Conservation (phyloP, 2,113 vertebrate species). For the Hyla sarda region DNA sequence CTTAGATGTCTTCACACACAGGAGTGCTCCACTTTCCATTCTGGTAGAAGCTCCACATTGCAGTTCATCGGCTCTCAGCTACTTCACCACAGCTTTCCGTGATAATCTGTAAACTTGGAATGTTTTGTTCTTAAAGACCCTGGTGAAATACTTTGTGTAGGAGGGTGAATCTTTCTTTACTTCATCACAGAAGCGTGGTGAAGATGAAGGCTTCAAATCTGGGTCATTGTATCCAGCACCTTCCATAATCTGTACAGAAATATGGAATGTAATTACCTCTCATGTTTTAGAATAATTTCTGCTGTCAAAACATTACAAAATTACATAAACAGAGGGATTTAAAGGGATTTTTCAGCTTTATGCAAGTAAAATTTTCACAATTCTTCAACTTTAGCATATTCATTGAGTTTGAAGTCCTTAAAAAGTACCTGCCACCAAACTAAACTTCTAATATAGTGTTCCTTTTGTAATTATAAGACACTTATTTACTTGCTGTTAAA, state of each 20-base stretch:
- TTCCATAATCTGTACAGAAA: conserved; percentile 87
- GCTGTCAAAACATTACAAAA: too few relatives aligned
- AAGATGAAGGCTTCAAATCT: conserved; percentile 77
- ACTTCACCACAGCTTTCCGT: conserved; percentile 66
- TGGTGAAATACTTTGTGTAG: conserved; percentile 80
- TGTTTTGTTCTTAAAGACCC: conserved; percentile 93
- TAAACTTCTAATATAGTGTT: too few relatives aligned
- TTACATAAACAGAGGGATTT: too few relatives aligned
- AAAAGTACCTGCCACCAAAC: too few relatives aligned
- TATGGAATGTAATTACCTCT: conserved; percentile 22
- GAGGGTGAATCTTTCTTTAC: conserved; percentile 79
- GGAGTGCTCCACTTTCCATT: not conserved
- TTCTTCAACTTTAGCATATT: too few relatives aligned
- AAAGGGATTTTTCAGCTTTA: too few relatives aligned
- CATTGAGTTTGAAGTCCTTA: too few relatives aligned
- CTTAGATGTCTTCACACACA: not conserved
- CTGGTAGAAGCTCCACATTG: too few relatives aligned
- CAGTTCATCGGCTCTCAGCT: not conserved
- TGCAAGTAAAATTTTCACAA: too few relatives aligned
- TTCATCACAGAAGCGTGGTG: conserved; percentile 92
- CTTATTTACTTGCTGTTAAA: too few relatives aligned
- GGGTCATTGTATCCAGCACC: conserved; percentile 87
- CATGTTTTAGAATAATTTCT: too few relatives aligned
- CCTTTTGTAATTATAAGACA: too few relatives aligned
- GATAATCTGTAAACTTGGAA: conserved; percentile 90